Base-by-base conservation (phyloP, 92 coral and sea anemone species). In the Porites lobata region DNA sequence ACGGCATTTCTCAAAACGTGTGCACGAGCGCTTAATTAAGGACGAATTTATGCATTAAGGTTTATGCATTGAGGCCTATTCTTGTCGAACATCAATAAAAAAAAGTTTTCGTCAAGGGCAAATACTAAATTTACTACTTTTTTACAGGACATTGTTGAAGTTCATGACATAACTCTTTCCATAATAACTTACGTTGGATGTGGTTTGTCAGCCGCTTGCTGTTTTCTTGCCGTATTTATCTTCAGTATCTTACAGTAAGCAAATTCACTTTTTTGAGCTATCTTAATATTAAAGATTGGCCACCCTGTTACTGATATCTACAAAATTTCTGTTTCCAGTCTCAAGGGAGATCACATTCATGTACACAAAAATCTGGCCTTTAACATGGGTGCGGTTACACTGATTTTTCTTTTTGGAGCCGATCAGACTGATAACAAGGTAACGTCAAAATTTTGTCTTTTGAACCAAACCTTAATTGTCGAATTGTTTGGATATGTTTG, bases 341-440 rank as follows among this genome's bases (percentile, higher is more conserved):
- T 96, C 29, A 92, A 78, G 17, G 93, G 96, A 52, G 97, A 95
- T 63, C 91, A 93, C 77, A 92, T 95, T 1, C 95, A 87, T 73
- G 96, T 96, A 68, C 91, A 93, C 84, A 96, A 95, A 84, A 96
- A 96, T 59, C 90, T 96, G 65, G 99, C 99, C 0, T 86, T 96
- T 78, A 95, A 86, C 93, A 96, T 96, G 83, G 95, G 92, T 21
- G 92, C 88, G 18, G 89, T 96, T 21, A 98, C 95, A 90, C 87
- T 95, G n/a, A 79, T 92, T 8, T 95, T 96, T 84, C 92, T 95
- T 12, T 83, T 93, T 50, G 96, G 97, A 14, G 78, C 89, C 14
- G 90, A 90, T 51, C 96, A 93, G 75, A 90, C 95, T 72, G 70
- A 87, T 9, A 88, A 89, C 80, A 89, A 95, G 92, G 99, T 96